phyloP scores from a whole-genome alignment of 2,888 invertebrate genomes.

The Drosophila siamana region DNA sequence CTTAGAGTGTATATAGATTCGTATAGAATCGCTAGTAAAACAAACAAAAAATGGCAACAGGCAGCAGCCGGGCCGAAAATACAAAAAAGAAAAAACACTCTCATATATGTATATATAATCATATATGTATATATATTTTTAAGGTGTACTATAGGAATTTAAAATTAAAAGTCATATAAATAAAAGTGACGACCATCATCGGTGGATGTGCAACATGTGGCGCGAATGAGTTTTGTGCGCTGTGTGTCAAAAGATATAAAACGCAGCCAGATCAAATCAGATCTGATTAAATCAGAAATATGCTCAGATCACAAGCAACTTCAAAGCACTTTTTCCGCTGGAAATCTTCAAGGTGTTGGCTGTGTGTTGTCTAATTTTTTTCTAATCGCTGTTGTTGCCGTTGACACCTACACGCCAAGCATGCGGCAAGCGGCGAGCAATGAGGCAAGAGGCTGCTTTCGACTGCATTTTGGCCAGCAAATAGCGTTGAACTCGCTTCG shows the following conservation, averaged over 20 bases:
- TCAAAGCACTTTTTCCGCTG: conserved; percentile 68
- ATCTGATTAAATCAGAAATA: conserved; percentile 38
- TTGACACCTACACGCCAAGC: conserved; percentile 74
- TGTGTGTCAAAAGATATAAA: conserved; percentile 47
- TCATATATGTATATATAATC: neutral
- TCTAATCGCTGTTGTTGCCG: conserved; percentile 38
- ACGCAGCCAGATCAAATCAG: conserved; percentile 26
- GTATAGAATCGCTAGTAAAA: conserved; percentile 8
- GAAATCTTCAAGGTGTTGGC: conserved; percentile 38
- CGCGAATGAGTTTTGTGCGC: conserved; percentile 13
- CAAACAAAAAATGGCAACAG: conserved; percentile 25
- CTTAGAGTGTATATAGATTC: conserved; percentile 23
- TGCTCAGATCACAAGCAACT: conserved; percentile 40
- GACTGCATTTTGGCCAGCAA: conserved; percentile 59
- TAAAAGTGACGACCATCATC: conserved; percentile 15
- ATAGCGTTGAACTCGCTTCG: conserved; percentile 57
- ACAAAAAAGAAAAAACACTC: neutral
- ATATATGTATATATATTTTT: conserved; percentile 24
- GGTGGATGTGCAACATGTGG: conserved; percentile 35
- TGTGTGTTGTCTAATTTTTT: conserved; percentile 5
- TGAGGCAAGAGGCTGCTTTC: conserved; percentile 14
- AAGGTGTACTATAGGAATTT: conserved; percentile 47
- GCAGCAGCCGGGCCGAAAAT: conserved; percentile 38
- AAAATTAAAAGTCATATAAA: conserved; percentile 52
- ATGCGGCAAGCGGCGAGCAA: conserved; percentile 10